Evolutionary conservation across 2,113 vertebrate genomes (phyloP), one percentile per base, ranked within the genome.

Genomic region (Nothoprocta pentlandii): DNA sequence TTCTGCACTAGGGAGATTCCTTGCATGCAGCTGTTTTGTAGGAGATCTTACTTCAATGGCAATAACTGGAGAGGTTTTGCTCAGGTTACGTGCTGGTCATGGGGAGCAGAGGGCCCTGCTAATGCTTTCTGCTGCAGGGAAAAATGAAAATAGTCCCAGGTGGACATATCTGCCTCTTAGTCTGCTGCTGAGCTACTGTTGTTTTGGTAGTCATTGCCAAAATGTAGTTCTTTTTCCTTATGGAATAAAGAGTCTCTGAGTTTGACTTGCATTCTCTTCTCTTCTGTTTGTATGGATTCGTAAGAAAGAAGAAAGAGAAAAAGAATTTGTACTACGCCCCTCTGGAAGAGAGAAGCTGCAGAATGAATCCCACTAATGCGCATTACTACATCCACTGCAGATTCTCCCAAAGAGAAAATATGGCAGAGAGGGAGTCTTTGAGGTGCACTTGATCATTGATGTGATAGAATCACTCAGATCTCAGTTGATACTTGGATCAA

Each of bases 371-470:
- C n/a, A 21, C 12, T 53, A 12, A 23, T 54, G 39, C 11, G 46
- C 28, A 5, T 61, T 85, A 22, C 8, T 76, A 19, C 16, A 61
- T 13, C 13, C 16, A 17, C 11, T 61, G 19, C 2, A 9, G 36
- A 22, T 7, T 28, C 20, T 36, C 51, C 42, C 16, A 44, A 59
- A 59, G 41, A 13, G 41, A 56, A 25, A 16, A 64, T 61, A 59
- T 0, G 1, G n/a, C 20, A 69, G 44, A 91, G 66, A 28, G 10
- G 19, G 21, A 42, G 49, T 47, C 36, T 5, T 20, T 1, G 2
- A 80, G 30, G n/a, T 67, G n/a, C 54, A 77, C 62, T 59, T 8
- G 4, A 19, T 69, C 19, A 42, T 5, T 41, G 28, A 23, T 51
- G 4, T 69, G 32, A 49, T 22, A 49, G 49, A 22, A 49, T 49